Percentiles rank a stretch among this genome's conserved stretches.
Evolutionary conservation across 2,113 vertebrate genomes (phyloP).

Genomic region (Anoplopoma fimbria): DNA sequence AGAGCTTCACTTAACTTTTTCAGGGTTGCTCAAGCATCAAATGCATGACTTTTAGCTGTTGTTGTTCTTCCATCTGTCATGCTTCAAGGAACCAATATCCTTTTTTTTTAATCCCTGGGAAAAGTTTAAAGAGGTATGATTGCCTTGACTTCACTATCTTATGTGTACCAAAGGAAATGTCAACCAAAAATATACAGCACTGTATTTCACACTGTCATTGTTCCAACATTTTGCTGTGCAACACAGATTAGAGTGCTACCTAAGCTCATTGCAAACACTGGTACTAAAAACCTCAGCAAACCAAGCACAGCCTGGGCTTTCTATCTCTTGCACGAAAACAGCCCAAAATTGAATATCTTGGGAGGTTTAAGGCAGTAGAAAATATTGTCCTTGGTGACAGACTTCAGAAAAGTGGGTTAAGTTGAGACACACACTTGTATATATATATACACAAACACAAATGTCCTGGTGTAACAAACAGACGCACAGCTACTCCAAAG

Average conservation of each 20-base stretch:
- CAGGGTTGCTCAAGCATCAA: conserved; percentile 77
- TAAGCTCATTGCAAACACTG: conserved; percentile 53
- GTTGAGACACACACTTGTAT: conserved; percentile 13
- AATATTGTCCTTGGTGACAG: conserved; percentile 44
- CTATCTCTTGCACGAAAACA: conserved; percentile 44
- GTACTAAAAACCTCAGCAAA: conserved; percentile 54
- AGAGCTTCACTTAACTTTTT: conserved; percentile 72
- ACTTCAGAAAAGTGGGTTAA: conserved; percentile 30
- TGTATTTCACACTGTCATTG: conserved; percentile 58
- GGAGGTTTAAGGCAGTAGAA: conserved; percentile 36
- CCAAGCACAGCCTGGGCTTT: conserved; percentile 48
- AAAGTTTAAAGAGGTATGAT: conserved; percentile 67
- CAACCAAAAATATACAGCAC: conserved; percentile 57
- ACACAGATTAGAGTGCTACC: conserved; percentile 42
- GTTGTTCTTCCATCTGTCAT: conserved; percentile 75
- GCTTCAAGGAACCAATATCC: conserved; percentile 69
- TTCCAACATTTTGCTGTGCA: conserved; percentile 51
- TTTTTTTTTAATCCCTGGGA: conserved; percentile 54
- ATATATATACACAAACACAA: conserved; percentile 19
- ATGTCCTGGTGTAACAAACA: neutral
- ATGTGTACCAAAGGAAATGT: conserved; percentile 62
- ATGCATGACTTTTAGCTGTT: conserved; percentile 72
- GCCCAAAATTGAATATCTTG: conserved; percentile 54
- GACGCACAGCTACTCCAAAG: neutral
- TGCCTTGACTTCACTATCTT: conserved; percentile 57